phyloP scores from a whole-genome alignment of 2,113 vertebrate species.

The Boulengerochromis microlepis region DNA sequence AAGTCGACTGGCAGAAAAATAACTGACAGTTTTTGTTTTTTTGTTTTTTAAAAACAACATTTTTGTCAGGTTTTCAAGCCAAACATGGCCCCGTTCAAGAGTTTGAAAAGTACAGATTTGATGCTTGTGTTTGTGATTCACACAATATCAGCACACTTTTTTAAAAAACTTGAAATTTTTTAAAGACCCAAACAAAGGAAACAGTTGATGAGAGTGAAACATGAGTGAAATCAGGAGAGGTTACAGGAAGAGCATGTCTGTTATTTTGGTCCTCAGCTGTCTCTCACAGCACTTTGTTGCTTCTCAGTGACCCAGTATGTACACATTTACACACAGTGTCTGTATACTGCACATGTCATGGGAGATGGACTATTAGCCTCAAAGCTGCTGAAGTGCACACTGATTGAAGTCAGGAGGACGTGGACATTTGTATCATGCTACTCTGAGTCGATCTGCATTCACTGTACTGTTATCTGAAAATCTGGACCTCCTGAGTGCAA shows the following conservation, averaged over 20 bases:
- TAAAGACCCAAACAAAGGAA: background rate
- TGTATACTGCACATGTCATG: background rate
- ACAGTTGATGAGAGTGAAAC: background rate
- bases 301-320: background rate
- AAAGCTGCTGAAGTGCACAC: background rate
- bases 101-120: background rate
- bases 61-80: background rate
- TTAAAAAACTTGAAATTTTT: rapidly evolving
- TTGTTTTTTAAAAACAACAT: background rate
- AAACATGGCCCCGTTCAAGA: background rate
- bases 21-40: rapidly evolving
- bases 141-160: background rate
- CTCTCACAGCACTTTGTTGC: background rate
- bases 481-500: background rate
- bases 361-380: background rate
- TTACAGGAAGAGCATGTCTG: background rate
- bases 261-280: background rate
- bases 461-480: background rate
- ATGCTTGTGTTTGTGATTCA: background rate
- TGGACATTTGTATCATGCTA: background rate
- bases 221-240: background rate
- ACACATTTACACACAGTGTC: background rate
- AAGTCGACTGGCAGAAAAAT: background rate
- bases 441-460: background rate
- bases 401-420: background rate